Evolutionary conservation across 2,888 invertebrate species (phyloP), one percentile per base, ranked within the genome.

Genomic region (Meandrusa payeni): DNA sequence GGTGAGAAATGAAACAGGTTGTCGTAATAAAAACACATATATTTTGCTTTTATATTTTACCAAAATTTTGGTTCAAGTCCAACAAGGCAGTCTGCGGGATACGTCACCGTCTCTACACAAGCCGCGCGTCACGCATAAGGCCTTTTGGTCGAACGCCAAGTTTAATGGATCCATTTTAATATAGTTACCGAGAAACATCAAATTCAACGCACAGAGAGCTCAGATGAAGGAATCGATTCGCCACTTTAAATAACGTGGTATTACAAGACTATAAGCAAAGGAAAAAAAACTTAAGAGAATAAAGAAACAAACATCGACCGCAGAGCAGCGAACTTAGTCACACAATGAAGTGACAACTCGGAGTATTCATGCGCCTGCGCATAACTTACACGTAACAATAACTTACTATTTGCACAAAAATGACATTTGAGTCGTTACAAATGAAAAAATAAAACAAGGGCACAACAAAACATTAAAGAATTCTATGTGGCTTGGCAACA

Each of bases 11-110:
- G 61, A 82, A 85, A 82, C 67, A 74, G 50, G 23, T 33, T 41
- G 54, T 79, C 75, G 71, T 85, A 85, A 86, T 83, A 85, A 83
- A 86, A 86, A 85, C 85, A 85, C 85, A 83, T 85, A 85, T 86
- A 85, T 81, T 83, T 81, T 76, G 76, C 77, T 79, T 85, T 78
- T 75, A 75, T 79, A 73, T 70, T 75, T 75, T 79, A 81, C 78
- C 80, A 78, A 82, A 78, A 74, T 68, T 64, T 74, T 73, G 80
- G 79, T 81, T 62, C 76, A 54, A 55, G 73, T 79, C 81, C 82
- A 76, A 73, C 74, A 78, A 80, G 78, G 77, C 82, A 78, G 75
- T 74, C 71, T 66, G 73, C 69, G 70, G 74, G 65, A 64, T 60
- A 65, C 63, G 60, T 64, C 50, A 64, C 63, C 61, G 55, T 59